Evolutionary conservation across 2,113 vertebrate species (phyloP).

Genomic region (Picathartes gymnocephalus): DNA sequence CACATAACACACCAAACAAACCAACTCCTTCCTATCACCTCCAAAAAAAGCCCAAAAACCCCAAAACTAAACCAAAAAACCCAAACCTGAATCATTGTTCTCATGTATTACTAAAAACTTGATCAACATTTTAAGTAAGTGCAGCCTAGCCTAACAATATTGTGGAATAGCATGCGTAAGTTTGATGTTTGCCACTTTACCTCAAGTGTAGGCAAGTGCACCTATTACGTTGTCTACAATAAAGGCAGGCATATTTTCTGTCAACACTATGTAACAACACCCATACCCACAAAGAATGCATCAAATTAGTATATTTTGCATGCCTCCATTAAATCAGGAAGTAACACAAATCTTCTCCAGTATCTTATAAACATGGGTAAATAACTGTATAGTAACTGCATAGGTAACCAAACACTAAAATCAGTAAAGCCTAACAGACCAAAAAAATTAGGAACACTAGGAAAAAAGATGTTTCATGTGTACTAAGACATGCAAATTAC

Average conservation of each 20-base stretch:
- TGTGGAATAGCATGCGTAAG: neutral
- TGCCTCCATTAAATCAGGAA: neutral
- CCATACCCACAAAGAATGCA: neutral
- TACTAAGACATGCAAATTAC: neutral
- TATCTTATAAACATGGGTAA: neutral
- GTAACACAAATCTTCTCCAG: neutral
- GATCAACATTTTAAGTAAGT: neutral
- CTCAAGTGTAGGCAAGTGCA: neutral
- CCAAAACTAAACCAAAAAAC: neutral
- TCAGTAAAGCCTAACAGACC: neutral
- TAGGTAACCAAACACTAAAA: neutral
- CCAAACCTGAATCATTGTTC: neutral
- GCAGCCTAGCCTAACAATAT: neutral
- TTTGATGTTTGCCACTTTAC: neutral
- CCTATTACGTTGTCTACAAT: neutral
- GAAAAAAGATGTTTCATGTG: neutral
- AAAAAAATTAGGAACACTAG: neutral
- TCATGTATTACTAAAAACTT: neutral
- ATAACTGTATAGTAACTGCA: neutral
- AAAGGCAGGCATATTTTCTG: neutral
- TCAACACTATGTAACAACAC: neutral
- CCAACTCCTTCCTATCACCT: neutral
- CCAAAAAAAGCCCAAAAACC: neutral
- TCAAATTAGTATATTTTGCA: neutral
- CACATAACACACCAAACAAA: neutral